Conservation (phyloP, 2,113 vertebrate genomes). For the Euleptes europaea region DNA sequence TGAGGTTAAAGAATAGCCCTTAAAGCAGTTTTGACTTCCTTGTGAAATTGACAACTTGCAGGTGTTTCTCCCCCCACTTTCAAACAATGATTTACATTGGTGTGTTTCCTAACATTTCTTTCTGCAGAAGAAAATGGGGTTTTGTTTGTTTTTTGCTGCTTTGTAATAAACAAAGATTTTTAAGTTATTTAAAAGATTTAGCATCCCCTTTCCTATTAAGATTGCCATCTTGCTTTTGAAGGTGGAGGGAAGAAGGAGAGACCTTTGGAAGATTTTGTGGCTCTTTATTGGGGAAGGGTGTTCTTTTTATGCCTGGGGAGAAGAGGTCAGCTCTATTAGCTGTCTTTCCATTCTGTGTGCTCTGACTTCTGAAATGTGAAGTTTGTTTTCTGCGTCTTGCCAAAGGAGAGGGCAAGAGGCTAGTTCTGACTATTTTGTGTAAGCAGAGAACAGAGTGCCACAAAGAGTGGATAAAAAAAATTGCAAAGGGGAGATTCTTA, state of each 20-base stretch:
- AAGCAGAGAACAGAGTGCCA: slow-evolving; percentile 44
- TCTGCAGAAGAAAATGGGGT: slow-evolving; percentile 72
- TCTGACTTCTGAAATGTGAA: slow-evolving; percentile 52
- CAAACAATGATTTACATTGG: slow-evolving; percentile 68
- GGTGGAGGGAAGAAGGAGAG: slow-evolving; percentile 39
- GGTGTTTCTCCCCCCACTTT: slow-evolving; percentile 41
- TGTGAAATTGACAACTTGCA: slow-evolving; percentile 70
- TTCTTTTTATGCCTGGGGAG: slow-evolving; percentile 65
- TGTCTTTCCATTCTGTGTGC: slow-evolving; percentile 60
- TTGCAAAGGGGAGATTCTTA: slow-evolving; percentile 51
- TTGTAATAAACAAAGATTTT: slow-evolving; percentile 74
- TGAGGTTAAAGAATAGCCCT: slow-evolving; percentile 59
- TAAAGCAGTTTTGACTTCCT: slow-evolving; percentile 73
- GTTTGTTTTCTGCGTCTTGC: slow-evolving; percentile 54
- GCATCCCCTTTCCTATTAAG: slow-evolving; percentile 75
- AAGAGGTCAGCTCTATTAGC: slow-evolving; percentile 62
- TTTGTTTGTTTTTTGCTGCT: slow-evolving; percentile 76
- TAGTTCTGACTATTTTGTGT: slow-evolving; percentile 38
- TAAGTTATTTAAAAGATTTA: slow-evolving; percentile 81
- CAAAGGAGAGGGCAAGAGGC: slow-evolving; percentile 41
- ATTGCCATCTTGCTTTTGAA: slow-evolving; percentile 79
- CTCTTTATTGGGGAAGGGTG: slow-evolving; percentile 51
- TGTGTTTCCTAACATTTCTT: slow-evolving; percentile 75
- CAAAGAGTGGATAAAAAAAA: slow-evolving; percentile 36
- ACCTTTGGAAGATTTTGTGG: slow-evolving; percentile 55